phyloP scores from a whole-genome alignment of 2,113 vertebrate species.

The Eublepharis macularius region DNA sequence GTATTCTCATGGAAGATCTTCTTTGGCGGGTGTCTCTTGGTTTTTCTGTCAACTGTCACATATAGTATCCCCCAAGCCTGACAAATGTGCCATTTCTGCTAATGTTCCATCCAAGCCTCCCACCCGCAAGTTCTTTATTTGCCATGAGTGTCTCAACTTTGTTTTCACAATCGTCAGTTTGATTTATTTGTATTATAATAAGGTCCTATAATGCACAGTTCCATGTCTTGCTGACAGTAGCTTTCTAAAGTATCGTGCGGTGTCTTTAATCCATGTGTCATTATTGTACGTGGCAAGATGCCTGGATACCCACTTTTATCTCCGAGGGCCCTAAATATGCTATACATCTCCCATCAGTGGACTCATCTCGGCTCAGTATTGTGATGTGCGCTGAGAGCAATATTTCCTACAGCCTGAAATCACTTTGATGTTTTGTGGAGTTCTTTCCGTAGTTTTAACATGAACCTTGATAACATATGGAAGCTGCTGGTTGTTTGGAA shows the following conservation, averaged over 20 bases:
- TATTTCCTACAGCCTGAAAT: background rate
- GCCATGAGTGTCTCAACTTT: background rate
- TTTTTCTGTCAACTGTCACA: background rate
- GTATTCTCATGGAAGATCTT: background rate
- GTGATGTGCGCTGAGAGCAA: background rate
- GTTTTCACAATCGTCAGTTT: background rate
- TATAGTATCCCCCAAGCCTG: background rate
- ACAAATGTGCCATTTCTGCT: background rate
- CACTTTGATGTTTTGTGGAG: background rate
- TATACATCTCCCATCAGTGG: background rate
- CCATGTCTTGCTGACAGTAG: background rate
- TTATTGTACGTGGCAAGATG: background rate
- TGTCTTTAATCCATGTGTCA: background rate
- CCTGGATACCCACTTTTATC: background rate
- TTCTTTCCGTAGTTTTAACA: background rate
- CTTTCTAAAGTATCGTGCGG: background rate
- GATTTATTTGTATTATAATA: background rate
- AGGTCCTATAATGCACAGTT: background rate
- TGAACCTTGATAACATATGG: background rate
- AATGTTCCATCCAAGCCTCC: background rate
- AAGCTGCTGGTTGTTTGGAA: background rate
- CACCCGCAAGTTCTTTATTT: background rate
- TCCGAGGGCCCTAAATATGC: constrained; percentile 23
- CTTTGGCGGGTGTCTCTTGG: background rate
- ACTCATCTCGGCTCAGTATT: background rate